Evolutionary conservation across 2,888 invertebrate species (phyloP), one percentile per base, ranked within the genome.

Genomic region (Brenthis daphne): DNA sequence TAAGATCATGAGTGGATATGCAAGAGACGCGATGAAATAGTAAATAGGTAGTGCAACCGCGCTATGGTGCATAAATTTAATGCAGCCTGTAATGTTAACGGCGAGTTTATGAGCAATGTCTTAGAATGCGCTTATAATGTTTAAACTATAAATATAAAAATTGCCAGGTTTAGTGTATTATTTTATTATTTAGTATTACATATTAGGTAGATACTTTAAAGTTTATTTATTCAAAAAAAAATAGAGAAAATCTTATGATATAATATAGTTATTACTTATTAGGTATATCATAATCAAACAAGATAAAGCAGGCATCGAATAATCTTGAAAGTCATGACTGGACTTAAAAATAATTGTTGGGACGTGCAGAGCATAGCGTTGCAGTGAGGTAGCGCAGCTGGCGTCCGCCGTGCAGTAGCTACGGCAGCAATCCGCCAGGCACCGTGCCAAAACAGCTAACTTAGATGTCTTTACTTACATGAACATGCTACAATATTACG

Each of bases 401-500:
- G 65, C 53, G 57, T 57, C 37, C 11, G 37, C 37, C 37, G 11
- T 53, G 68, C 69, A 64, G 65, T 56, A 71, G 76, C 72, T 74
- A 72, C 71, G 71, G 70, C 63, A 71, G 79, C 81, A 77, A 82
- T 81, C 79, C 20, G 78, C 79, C 79, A 83, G 88, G 88, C 89
- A 85, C 80, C 75, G 75, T 87, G 88, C 89, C 89, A 89, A 87
- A 82, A 77, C 81, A 79, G 81, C 80, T 80, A 78, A 76, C 78
- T 74, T 73, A 72, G 73, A 70, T 73, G 70, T 73, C 67, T 72
- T 73, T 73, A 74, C 71, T 71, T 73, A 70, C 67, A 71, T 77
- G 73, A 77, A 79, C 74, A 77, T 74, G 76, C 73, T 74, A 75
- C 77, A 70, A 77, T 76, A 76, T 58, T 69, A 65, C 67, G 67